Percentiles rank a stretch among this genome's conserved stretches.
Conservation (phyloP, 2,888 invertebrate species). For the Tenodera sinensis region DNA sequence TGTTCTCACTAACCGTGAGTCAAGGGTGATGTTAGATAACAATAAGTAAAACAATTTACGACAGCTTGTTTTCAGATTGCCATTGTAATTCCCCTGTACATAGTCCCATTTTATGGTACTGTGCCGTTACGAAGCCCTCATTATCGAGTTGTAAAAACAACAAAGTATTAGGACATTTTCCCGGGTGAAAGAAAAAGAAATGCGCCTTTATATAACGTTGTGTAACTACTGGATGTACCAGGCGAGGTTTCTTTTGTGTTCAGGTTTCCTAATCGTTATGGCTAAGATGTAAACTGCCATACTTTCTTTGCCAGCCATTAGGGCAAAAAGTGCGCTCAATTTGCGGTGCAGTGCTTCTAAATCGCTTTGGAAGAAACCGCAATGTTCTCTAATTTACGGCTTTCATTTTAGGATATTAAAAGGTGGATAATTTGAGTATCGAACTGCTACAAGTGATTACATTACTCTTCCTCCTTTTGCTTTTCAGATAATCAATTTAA, state of each 20-base stretch:
- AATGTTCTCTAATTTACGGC: neutral
- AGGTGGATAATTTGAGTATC: too few relatives aligned
- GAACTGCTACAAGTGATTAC: too few relatives aligned
- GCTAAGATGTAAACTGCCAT: neutral
- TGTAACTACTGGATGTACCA: neutral
- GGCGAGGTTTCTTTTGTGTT: neutral
- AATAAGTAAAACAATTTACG: too few relatives aligned
- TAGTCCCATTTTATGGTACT: neutral
- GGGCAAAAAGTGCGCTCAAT: neutral
- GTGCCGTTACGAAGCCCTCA: neutral
- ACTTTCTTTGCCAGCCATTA: neutral
- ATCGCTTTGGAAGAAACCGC: neutral
- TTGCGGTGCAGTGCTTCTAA: neutral
- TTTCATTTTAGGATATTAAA: too few relatives aligned
- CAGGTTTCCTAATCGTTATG: neutral
- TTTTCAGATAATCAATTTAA: too few relatives aligned
- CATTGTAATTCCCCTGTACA: too few relatives aligned
- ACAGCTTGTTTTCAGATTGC: too few relatives aligned
- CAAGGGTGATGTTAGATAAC: too few relatives aligned
- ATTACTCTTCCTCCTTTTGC: too few relatives aligned
- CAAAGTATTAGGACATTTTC: neutral
- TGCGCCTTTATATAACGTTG: neutral
- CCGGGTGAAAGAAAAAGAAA: neutral
- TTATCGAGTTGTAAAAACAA: too few relatives aligned
- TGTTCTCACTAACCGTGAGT: too few relatives aligned